phyloP scores from a whole-genome alignment of 2,888 invertebrate genomes.

The Sclerodermus sp. region DNA sequence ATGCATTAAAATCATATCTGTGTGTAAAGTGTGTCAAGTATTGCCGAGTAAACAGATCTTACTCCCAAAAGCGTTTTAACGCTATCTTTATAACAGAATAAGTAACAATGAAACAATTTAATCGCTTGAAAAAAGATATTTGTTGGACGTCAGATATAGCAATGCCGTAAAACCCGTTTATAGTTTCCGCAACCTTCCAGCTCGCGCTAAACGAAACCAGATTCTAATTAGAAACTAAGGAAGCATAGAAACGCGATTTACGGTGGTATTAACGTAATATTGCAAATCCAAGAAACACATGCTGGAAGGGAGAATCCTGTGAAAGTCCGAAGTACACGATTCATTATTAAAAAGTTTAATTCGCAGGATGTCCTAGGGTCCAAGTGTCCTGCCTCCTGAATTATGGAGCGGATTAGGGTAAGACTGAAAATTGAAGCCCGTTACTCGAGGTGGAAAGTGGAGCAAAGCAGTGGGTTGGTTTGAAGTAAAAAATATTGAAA shows the following conservation, averaged over 20 bases:
- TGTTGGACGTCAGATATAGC: neutral
- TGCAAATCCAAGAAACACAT: neutral
- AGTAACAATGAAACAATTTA: neutral
- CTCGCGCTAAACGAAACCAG: neutral
- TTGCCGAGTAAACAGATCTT: neutral
- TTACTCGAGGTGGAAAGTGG: too few relatives aligned
- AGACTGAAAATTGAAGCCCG: too few relatives aligned
- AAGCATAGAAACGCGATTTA: neutral
- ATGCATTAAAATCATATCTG: too few relatives aligned
- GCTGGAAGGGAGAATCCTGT: too few relatives aligned
- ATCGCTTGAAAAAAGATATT: neutral
- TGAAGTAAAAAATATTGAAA: too few relatives aligned
- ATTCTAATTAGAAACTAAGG: neutral
- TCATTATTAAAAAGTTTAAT: too few relatives aligned
- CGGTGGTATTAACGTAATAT: neutral
- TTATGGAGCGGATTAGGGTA: too few relatives aligned
- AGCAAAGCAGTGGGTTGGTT: too few relatives aligned
- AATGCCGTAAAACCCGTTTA: too few relatives aligned
- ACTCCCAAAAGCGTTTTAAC: neutral
- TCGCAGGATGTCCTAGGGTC: too few relatives aligned
- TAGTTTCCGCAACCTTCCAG: neutral
- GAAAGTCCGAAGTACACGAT: too few relatives aligned
- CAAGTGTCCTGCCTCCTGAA: too few relatives aligned
- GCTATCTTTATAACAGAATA: neutral
- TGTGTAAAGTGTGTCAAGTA: neutral